phyloP scores from a whole-genome alignment of 2,888 invertebrate genomes.

The Platypus cylindrus region DNA sequence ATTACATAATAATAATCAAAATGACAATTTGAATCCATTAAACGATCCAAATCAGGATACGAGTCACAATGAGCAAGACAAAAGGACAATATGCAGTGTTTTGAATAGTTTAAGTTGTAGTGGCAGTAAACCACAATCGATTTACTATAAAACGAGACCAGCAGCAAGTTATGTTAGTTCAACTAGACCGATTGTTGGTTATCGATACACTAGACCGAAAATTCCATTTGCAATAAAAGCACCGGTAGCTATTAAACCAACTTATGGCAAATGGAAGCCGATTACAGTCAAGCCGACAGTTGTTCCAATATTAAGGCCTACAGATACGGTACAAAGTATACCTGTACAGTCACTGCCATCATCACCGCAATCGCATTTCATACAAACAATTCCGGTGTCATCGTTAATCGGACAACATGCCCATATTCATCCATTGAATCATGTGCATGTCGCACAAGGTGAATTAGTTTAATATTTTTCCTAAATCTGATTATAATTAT shows the following conservation, averaged over 20 bases:
- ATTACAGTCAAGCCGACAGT: conserved; percentile 10
- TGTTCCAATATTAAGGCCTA: conserved; percentile 10
- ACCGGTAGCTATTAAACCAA: conserved; percentile 12
- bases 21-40: conserved; percentile 24
- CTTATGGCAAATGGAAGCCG: conserved; percentile 14
- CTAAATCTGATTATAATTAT: background rate
- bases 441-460: conserved; percentile 15
- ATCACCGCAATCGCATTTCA: conserved; percentile 8
- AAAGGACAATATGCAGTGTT: conserved; percentile 27
- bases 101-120: conserved; percentile 7
- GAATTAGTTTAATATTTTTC: conserved; percentile 2
- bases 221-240: conserved; percentile 18
- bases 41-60: conserved; percentile 20
- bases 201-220: conserved; percentile 19
- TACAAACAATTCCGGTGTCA: conserved; percentile 16
- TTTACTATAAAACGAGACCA: conserved; percentile 21
- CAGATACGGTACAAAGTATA: conserved; percentile 12
- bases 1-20: conserved; percentile 15
- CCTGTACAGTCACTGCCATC: conserved; percentile 16
- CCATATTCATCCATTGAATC: conserved; percentile 18
- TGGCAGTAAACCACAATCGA: conserved; percentile 17
- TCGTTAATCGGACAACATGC: conserved; percentile 10
- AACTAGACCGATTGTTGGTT: conserved; percentile 22
- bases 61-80: conserved; percentile 25
- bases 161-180: conserved; percentile 19